phyloP scores from a whole-genome alignment of 2,113 vertebrate species.

The Leptosomus discolor region DNA sequence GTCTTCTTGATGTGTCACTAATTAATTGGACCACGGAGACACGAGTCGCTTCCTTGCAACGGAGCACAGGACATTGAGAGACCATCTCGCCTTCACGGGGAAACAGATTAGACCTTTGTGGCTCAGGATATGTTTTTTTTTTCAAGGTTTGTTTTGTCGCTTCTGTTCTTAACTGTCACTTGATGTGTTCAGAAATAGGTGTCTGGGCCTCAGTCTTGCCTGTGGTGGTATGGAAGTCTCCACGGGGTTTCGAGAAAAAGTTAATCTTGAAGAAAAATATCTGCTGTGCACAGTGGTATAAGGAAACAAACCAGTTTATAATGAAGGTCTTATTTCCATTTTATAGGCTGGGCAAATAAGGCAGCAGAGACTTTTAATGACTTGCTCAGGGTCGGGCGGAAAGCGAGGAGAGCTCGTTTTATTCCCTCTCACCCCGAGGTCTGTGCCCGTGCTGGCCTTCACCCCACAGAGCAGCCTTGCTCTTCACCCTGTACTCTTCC shows the following conservation, averaged over 20 bases:
- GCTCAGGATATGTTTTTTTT: neutral
- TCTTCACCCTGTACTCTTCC: neutral
- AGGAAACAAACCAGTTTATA: neutral
- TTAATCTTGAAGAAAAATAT: neutral
- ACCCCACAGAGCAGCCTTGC: neutral
- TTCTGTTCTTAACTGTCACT: neutral
- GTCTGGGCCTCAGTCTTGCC: neutral
- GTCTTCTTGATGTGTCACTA: neutral
- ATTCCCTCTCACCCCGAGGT: neutral
- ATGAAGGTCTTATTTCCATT: neutral
- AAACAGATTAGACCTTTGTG: constrained; percentile 25
- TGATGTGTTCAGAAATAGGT: neutral
- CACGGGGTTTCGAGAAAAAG: neutral
- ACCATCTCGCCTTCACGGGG: neutral
- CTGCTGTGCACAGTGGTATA: neutral
- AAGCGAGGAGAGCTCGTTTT: neutral
- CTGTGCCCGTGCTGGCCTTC: neutral
- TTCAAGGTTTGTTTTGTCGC: neutral
- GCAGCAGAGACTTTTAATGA: neutral
- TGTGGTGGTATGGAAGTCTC: neutral
- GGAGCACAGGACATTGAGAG: neutral
- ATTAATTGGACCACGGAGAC: constrained; percentile 10
- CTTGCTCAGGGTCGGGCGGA: neutral
- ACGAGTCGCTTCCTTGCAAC: constrained; percentile 15
- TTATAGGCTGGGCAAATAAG: neutral